Base-by-base conservation (phyloP, 1,140 invertebrate genomes). In the Pseudachorutes palmiensis region DNA sequence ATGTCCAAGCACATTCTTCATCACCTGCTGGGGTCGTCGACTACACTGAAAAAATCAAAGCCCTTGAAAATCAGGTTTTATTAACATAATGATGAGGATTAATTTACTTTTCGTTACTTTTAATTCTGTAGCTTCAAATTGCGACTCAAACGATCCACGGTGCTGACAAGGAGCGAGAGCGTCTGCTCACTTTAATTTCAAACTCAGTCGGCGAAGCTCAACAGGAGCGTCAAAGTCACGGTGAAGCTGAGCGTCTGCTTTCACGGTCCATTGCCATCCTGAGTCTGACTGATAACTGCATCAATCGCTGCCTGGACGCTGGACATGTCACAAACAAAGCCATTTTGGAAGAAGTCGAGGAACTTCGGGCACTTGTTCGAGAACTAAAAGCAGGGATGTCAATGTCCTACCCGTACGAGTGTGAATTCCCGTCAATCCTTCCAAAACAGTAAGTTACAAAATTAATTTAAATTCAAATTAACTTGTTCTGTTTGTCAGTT, bases 331-430 rank as follows among this genome's bases (percentile, higher is more conserved):
- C 63, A 9, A 45, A 65, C 48, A 65, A 66, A 36, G 55, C 12
- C 19, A 45, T 70, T 57, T 51, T 73, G n/a, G 41, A 49, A 19
- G 57, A 70, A 31, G 68, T 73, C 2, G 71, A 73, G 63, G 51
- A 67, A 31, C 60, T 70, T n/a, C 2, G 64, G 32, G 63, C 68
- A 0, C 49, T 73, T 24, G 60, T 62, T 5, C 36, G 71, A 62
- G 71, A 73, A 36, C 41, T 73, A 16, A 68, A 68, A 58, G 64
- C 66, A 30, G 71, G 71, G 33, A 67, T n/a, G n/a, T n/a, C 70
- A 31, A 32, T 70, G 2, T 68, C 41, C 64, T 41, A 57, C 28
- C 30, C 64, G 0, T 58, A 70, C 32, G 32, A 51, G 28, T 57
- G 9, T 2, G 19, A 33, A 1, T 32, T 62, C 59, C 19, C 62